A percentile compares a stretch with the other conserved stretches of the same genome.
Evolutionary conservation across 2,888 invertebrate genomes (phyloP).

Genomic region (Nomada goodeniana): DNA sequence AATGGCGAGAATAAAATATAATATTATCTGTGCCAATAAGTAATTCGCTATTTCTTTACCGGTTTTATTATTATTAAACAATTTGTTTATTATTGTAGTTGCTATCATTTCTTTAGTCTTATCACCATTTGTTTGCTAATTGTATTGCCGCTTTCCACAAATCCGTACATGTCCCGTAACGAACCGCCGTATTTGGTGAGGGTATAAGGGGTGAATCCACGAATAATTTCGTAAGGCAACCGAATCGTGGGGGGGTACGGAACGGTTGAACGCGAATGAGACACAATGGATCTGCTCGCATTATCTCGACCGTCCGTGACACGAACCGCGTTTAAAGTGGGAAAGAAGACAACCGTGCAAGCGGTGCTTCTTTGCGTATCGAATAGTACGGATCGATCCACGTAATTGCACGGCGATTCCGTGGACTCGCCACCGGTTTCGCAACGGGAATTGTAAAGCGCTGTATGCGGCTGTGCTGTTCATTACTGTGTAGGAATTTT

Average conservation of each 20-base stretch:
- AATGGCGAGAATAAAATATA: not conserved
- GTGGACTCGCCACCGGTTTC: not conserved
- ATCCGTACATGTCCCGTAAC: no score
- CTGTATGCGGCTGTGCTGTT: not conserved
- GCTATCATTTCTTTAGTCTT: no score
- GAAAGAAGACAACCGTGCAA: not conserved
- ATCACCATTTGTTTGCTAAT: no score
- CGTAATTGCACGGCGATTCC: not conserved
- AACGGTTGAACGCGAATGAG: not conserved
- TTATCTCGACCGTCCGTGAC: slow-evolving; percentile 7
- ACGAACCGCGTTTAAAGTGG: not conserved
- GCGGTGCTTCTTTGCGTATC: not conserved
- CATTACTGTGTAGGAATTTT: not conserved
- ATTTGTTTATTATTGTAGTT: no score
- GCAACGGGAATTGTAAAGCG: not conserved
- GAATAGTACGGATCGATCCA: not conserved
- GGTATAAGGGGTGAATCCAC: not conserved
- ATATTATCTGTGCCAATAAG: not conserved
- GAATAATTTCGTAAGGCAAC: not conserved
- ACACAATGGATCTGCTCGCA: slow-evolving; percentile 2
- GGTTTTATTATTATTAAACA: no score
- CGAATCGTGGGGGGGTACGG: not conserved
- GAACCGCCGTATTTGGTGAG: not conserved
- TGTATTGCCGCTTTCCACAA: no score
- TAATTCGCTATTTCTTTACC: no score